Evolutionary conservation across 2,113 vertebrate genomes (phyloP), one percentile per base, ranked within the genome.

Genomic region (Bubo bubo): DNA sequence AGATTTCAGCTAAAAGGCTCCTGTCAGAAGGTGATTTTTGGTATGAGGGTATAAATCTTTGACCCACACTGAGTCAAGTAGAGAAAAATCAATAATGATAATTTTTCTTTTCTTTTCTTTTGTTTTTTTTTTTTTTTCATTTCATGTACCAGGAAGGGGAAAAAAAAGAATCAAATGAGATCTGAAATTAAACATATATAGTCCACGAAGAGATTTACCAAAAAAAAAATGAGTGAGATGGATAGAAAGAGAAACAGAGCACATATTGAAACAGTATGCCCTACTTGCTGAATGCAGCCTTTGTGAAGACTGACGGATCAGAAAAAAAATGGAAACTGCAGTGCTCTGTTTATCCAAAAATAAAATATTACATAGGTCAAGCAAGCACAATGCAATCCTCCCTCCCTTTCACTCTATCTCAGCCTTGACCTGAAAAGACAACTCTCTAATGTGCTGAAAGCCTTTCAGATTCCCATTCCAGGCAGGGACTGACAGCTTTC

Each of bases 301-400:
- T 97, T 97, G 81, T 96, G 58, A 73, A 82, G 77, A 66, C 41
- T 64, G 74, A 64, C 2, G 8, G 86, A 92, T 96, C 84, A 93
- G 91, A 95, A 97, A 85, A 68, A 56, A 83, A 76, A 45, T 88
- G 70, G 56, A 60, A 88, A 64, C 84, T 92, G 64, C 64, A 90
- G 15, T 59, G 45, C 73, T 97, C 91, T 90, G 93, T 90, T 95
- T 97, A 93, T 88, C 89, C 89, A 79, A 62, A 98, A 98, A 96
- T 97, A 97, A 97, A 97, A 94, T 94, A 83, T 83, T 79, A 53
- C 49, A 82, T 91, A 96, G 97, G 88, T 95, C 94, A 96, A 86
- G 79, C 74, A 90, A 96, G 90, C 85, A 96, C 92, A 97, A 96
- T 90, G 79, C 47, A 93, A 89, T 80, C 67, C 64, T 68, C 81